Conservation (phyloP, 2,113 vertebrate genomes). For the Candoia aspera region DNA sequence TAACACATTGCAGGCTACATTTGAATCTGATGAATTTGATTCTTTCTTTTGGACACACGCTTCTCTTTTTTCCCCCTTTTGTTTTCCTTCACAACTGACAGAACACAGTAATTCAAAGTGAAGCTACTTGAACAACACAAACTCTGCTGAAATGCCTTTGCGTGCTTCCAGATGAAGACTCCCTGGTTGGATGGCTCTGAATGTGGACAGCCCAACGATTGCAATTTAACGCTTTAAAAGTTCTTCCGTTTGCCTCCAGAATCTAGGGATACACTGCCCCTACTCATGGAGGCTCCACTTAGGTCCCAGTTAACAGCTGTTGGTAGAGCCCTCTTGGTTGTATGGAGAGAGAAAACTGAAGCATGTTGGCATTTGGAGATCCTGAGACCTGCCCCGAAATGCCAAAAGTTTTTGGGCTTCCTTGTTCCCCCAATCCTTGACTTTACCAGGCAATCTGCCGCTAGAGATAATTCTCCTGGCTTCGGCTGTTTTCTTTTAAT, state of each 20-base stretch:
- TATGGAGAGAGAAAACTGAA: conserved; percentile 16
- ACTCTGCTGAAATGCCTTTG: neutral
- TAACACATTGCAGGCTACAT: neutral
- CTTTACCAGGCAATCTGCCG: conserved; percentile 26
- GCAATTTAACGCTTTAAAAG: neutral
- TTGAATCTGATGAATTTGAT: neutral
- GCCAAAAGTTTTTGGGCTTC: neutral
- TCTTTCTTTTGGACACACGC: neutral
- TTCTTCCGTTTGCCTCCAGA: neutral
- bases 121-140: neutral
- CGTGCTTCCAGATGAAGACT: rapidly evolving
- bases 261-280: neutral
- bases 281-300: neutral
- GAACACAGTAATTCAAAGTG: neutral
- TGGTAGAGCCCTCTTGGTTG: neutral
- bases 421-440: conserved; percentile 21
- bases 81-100: neutral
- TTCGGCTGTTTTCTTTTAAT: neutral
- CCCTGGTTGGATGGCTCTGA: neutral
- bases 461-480: conserved; percentile 40
- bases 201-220: neutral
- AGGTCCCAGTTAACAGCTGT: neutral
- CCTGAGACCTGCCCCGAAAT: conserved; percentile 10
- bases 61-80: too few species aligned
- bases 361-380: conserved; percentile 22